Conservation (phyloP, 2,797 vertebrate genomes). For the Sorex maritimensis region DNA sequence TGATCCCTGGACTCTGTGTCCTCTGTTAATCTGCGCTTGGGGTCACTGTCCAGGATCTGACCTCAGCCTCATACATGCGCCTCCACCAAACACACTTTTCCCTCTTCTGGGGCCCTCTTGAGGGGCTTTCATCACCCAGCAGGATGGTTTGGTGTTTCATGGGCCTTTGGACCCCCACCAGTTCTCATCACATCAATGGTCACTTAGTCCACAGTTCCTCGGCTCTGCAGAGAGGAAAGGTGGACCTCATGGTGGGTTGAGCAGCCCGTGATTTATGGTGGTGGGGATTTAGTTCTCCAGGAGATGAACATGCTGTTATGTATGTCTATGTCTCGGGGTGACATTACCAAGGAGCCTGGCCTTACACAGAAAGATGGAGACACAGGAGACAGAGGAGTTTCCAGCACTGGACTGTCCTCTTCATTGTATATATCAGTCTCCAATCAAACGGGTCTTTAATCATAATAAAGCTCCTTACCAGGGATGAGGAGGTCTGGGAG, state of each 20-base stretch:
- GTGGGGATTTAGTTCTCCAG: too few species aligned
- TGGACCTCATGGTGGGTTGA: background rate
- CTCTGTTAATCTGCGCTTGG: background rate
- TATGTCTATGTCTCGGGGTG: constrained; percentile 28
- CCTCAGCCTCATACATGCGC: background rate
- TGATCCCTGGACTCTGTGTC: background rate
- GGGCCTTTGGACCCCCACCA: background rate
- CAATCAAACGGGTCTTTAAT: background rate
- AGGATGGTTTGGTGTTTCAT: background rate
- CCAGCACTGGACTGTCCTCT: too few species aligned
- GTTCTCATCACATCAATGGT: background rate
- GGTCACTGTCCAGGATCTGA: background rate
- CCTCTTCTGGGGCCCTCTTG: background rate
- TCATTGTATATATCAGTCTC: background rate
- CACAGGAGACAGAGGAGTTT: background rate
- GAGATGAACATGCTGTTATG: background rate
- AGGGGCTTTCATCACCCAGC: background rate
- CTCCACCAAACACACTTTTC: background rate
- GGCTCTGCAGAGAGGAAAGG: background rate
- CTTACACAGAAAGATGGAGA: background rate
- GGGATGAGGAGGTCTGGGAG: background rate
- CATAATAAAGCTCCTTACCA: background rate
- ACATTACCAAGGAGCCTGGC: background rate
- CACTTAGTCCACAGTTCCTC: background rate
- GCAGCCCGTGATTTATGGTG: background rate